phyloP scores from a whole-genome alignment of 2,797 vertebrate species.

The Antennarius maculatus region DNA sequence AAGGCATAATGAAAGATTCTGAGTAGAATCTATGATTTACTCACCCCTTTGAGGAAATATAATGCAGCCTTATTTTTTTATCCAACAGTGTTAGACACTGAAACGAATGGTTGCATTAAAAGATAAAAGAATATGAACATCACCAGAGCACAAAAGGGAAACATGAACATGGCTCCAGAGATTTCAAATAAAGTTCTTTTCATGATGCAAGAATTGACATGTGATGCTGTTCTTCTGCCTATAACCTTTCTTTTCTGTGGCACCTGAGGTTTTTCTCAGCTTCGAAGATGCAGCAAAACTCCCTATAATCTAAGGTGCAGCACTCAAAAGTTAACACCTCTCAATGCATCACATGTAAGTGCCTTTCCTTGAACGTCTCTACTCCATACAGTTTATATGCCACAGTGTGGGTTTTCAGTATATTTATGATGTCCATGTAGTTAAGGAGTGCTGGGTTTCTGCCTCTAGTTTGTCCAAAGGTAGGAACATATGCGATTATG shows the following conservation, averaged over 20 bases:
- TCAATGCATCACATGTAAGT: conserved; percentile 22
- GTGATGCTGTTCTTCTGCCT: conserved; percentile 40
- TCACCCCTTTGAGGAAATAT: conserved; percentile 62
- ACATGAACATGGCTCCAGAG: conserved; percentile 48
- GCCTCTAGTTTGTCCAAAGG: conserved; percentile 46
- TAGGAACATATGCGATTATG: conserved; percentile 41
- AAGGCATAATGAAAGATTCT: conserved; percentile 50
- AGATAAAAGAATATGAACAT: conserved; percentile 74
- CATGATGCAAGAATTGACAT: conserved; percentile 66
- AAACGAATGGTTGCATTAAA: conserved; percentile 80
- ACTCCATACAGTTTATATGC: conserved; percentile 17
- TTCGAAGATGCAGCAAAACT: conserved; percentile 44
- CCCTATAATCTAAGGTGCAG: conserved; percentile 43
- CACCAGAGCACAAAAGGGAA: conserved; percentile 70
- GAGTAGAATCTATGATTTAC: conserved; percentile 66
- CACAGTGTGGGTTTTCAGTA: conserved; percentile 7
- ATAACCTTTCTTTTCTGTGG: conserved; percentile 20
- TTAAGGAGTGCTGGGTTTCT: conserved; percentile 45
- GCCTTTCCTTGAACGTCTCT: conserved; percentile 35
- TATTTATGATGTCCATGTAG: conserved; percentile 39
- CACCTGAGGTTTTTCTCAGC: conserved; percentile 34
- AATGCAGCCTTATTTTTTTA: conserved; percentile 61
- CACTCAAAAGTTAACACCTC: conserved; percentile 19
- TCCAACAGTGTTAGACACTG: conserved; percentile 67
- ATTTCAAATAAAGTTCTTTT: conserved; percentile 73